A percentile compares a stretch with the other conserved stretches of the same genome.
phyloP scores from a whole-genome alignment of 2,888 invertebrate genomes.

The Philopedon plagiatum region DNA sequence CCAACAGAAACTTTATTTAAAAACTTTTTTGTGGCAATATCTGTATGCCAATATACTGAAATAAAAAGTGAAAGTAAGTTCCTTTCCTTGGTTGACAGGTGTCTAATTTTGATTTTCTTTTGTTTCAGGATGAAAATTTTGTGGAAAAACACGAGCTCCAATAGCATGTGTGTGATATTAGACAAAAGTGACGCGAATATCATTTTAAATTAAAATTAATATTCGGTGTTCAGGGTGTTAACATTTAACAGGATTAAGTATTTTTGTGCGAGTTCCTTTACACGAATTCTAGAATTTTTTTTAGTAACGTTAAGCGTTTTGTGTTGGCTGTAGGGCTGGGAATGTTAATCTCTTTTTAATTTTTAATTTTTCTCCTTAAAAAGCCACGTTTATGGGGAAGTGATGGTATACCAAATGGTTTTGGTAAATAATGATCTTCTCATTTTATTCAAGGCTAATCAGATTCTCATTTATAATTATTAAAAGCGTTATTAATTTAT shows the following conservation, averaged over 20 bases:
- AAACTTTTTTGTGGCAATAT: too few relatives aligned
- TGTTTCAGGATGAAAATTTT: slow-evolving; percentile 50
- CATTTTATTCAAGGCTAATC: too few relatives aligned
- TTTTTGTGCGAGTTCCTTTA: slow-evolving; percentile 44
- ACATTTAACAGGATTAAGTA: slow-evolving; percentile 28
- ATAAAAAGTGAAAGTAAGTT: background rate
- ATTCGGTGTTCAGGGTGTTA: slow-evolving; percentile 42
- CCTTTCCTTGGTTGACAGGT: background rate
- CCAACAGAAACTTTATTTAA: too few relatives aligned
- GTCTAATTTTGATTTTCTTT: slow-evolving; percentile 38
- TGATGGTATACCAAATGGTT: too few relatives aligned
- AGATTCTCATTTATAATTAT: too few relatives aligned
- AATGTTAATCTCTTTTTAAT: background rate
- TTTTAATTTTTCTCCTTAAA: too few relatives aligned
- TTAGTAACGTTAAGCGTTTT: slow-evolving; percentile 25
- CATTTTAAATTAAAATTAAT: slow-evolving; percentile 44
- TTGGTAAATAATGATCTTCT: too few relatives aligned
- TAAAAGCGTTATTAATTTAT: background rate
- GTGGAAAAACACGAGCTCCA: slow-evolving; percentile 36
- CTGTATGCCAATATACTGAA: background rate
- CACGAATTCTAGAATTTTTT: background rate
- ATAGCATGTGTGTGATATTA: slow-evolving; percentile 49
- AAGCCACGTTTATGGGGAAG: background rate
- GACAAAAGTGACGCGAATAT: slow-evolving; percentile 38
- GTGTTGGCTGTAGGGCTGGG: slow-evolving; percentile 25